Base-by-base conservation (phyloP, 2,113 vertebrate species). In the Indicator maculatus region DNA sequence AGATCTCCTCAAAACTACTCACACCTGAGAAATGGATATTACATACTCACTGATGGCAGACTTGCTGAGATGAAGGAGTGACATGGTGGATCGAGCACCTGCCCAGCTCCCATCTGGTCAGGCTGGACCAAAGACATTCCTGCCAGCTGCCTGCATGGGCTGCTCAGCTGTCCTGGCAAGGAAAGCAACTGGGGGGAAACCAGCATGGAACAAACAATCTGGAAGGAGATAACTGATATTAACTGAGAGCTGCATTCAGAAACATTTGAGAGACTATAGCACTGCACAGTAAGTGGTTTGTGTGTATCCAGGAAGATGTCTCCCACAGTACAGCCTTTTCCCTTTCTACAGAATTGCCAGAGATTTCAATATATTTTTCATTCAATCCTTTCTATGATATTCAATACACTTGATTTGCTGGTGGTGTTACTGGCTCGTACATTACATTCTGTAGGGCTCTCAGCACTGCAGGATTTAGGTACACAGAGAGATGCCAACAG, bases 171-270 rank as follows among this genome's bases (percentile, higher is more conserved):
- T 76, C 45, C 45, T 21, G 39, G 24, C 1, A 2, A 38, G n/a
- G 21, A 55, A 7, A 30, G 9, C 7, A 4, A 0, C 28, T 12
- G 16, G 12, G 18, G 8, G 38, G 17, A 71, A 18, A 33, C 1
- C 0, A 3, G 9, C 28, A 31, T 5, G 18, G 55, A 59, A 52
- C n/a, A 58, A 64, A 14, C 28, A 39, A 3, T 31, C 41, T 59
- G 26, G 41, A n/a, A 58, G 44, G 47, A 77, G 13, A 39, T 23
- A 87, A 36, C 52, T 27, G 9, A 61, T 17, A 61, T 47, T 27
- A 72, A 50, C 47, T 5, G 28, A 83, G 21, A 58, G 41, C 16
- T 78, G 45, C 27, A 31, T 36, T 52, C 28, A 55, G 36, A 71
- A 73, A 44, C 73, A 58, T 33, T 38, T 56, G 31, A 81, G 31